phyloP scores from a whole-genome alignment of 2,113 vertebrate species.

The Menura novaehollandiae region DNA sequence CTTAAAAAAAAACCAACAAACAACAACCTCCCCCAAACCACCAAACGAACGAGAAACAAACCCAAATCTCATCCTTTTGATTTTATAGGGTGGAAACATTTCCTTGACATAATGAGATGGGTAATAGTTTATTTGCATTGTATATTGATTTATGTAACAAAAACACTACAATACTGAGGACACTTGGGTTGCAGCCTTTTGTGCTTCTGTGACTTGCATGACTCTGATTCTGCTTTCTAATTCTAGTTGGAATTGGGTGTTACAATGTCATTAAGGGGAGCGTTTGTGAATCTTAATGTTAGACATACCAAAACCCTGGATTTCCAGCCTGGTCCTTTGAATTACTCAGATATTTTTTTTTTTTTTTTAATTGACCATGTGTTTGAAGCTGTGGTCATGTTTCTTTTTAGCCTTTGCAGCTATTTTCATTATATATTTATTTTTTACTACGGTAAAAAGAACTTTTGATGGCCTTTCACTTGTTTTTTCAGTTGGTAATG shows the following conservation, averaged over 20 bases:
- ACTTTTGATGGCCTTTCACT: background rate
- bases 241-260: background rate
- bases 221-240: background rate
- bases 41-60: background rate
- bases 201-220: background rate
- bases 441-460: background rate
- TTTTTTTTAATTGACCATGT: background rate
- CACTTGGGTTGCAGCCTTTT: background rate
- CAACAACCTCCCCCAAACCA: rapidly evolving
- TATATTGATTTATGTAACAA: background rate
- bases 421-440: background rate
- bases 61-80: background rate
- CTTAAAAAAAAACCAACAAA: background rate
- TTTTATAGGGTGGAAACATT: background rate
- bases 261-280: background rate
- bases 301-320: background rate
- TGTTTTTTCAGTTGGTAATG: background rate
- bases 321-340: background rate
- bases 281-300: background rate
- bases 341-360: background rate
- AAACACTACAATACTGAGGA: background rate
- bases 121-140: background rate
- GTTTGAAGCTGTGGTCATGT: background rate
- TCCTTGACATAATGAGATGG: background rate
- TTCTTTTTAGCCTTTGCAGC: background rate